Percentiles rank a stretch among this genome's conserved stretches.
phyloP scores from a whole-genome alignment of 2,888 invertebrate genomes.

The Anarsia innoxiella region DNA sequence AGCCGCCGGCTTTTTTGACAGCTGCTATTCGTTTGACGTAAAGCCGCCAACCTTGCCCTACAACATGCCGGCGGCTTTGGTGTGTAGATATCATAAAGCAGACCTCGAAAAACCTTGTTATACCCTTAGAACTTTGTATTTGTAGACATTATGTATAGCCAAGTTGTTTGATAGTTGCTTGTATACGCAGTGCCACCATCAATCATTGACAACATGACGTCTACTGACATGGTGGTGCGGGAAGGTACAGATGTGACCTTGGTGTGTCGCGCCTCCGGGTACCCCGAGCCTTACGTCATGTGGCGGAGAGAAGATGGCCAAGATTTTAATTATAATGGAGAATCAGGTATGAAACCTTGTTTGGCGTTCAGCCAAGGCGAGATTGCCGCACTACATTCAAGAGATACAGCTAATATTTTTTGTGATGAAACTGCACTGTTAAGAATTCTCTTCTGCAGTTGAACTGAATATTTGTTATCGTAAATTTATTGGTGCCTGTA shows the following conservation, averaged over 20 bases:
- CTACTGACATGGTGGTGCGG: slow-evolving; percentile 92
- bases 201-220: slow-evolving; percentile 92
- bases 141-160: too few relatives aligned
- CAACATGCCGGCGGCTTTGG: too few relatives aligned
- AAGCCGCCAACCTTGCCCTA: too few relatives aligned
- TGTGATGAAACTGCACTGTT: background rate
- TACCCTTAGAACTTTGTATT: too few relatives aligned
- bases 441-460: too few relatives aligned
- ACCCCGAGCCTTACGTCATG: slow-evolving; percentile 94
- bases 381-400: slow-evolving; percentile 5
- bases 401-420: slow-evolving; percentile 3
- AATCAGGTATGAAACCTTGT: slow-evolving; percentile 77
- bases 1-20: too few relatives aligned
- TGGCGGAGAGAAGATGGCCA: slow-evolving; percentile 93
- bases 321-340: slow-evolving; percentile 91
- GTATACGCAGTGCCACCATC: slow-evolving; percentile 87
- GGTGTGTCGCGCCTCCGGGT: slow-evolving; percentile 90
- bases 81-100: too few relatives aligned
- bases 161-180: slow-evolving; percentile 8
- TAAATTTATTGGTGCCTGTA: too few relatives aligned
- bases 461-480: too few relatives aligned
- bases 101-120: too few relatives aligned
- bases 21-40: too few relatives aligned
- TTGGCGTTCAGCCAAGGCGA: slow-evolving; percentile 1
- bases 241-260: slow-evolving; percentile 92